Base-by-base conservation (phyloP, 1,140 invertebrate species). In the Heliconius hewitsoni region DNA sequence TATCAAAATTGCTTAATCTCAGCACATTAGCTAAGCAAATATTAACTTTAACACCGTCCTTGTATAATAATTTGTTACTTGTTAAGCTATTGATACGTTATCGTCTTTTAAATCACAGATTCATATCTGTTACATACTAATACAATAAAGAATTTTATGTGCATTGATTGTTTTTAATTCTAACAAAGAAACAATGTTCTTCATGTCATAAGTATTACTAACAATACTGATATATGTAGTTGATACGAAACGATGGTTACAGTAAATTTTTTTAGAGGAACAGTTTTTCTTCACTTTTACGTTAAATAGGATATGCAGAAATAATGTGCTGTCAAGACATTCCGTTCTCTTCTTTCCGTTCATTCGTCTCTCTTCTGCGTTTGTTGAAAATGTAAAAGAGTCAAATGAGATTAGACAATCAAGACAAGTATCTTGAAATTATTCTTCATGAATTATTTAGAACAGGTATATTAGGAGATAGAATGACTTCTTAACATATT, bases 71-170 rank as follows among this genome's bases (percentile, higher is more conserved):
- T 66, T 30, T 66, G 19, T 23, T 57, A 23, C 55, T 9, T 23
- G 60, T 27, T 66, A 66, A 4, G 0, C 60, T 66, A 30, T 66
- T 13, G 60, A 66, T 66, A 66, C 30, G 60, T 66, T 27, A 66
- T 30, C 57, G n/a, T 11, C 23, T 66, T 27, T 27, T 30, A 66
- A 66, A 66, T 66, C 60, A 30, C 27, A 66, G 60, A 66, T 66
- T 27, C 11, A 30, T 66, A 66, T 66, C 60, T 66, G 11, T 66
- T 66, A 66, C 23, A 66, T 66, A 66, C 60, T 60, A 23, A 60
- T 23, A 66, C 60, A 66, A 66, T 66, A 19, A 66, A 11, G 3
- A 66, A 18, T 27, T 5, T 66, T 66, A 30, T 66, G 23, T 27
- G 30, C 27, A 66, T 27, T 16, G 0, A 16, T 27, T 66, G 30